Evolutionary conservation across 2,797 vertebrate genomes (phyloP).

Genomic region (Myripristis murdjan): DNA sequence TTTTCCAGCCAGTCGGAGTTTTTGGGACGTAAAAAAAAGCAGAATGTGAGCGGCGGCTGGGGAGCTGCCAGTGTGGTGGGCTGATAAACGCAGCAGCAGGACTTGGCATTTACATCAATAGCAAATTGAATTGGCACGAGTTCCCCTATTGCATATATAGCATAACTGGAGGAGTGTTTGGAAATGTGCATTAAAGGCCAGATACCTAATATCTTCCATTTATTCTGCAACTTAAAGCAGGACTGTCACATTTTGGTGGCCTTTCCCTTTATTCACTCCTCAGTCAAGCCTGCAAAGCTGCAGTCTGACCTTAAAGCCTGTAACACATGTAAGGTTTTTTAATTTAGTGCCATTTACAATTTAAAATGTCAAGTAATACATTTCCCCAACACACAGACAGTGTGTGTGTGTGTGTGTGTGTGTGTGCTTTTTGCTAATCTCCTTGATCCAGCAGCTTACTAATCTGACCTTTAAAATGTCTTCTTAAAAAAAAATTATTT

Average conservation of each 20-base stretch:
- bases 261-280: slow-evolving; percentile 49
- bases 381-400: neutral
- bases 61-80: slow-evolving; percentile 42
- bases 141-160: slow-evolving; percentile 12
- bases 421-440: too few species aligned
- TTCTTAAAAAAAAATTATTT: too few species aligned
- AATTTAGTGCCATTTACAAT: neutral
- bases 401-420: too few species aligned
- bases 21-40: slow-evolving; percentile 8
- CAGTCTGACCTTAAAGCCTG: slow-evolving; percentile 27
- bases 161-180: slow-evolving; percentile 18
- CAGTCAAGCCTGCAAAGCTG: slow-evolving; percentile 15
- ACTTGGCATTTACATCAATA: slow-evolving; percentile 32
- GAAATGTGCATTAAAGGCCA: slow-evolving; percentile 40
- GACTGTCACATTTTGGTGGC: slow-evolving; percentile 17
- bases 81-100: slow-evolving; percentile 26
- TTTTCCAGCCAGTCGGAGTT: slow-evolving; percentile 26
- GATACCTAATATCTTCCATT: slow-evolving; percentile 27
- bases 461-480: too few species aligned
- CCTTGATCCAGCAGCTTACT: too few species aligned
- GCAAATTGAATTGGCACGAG: slow-evolving; percentile 38
- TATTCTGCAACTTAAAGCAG: slow-evolving; percentile 19
- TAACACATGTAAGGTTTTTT: neutral
- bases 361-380: slow-evolving; percentile 27
- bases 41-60: slow-evolving; percentile 16